These are phyloP conservation scores for Platyura marginata DNA, from an alignment of 1,140 invertebrate genomes.

Conservation along the genomic window DNA sequence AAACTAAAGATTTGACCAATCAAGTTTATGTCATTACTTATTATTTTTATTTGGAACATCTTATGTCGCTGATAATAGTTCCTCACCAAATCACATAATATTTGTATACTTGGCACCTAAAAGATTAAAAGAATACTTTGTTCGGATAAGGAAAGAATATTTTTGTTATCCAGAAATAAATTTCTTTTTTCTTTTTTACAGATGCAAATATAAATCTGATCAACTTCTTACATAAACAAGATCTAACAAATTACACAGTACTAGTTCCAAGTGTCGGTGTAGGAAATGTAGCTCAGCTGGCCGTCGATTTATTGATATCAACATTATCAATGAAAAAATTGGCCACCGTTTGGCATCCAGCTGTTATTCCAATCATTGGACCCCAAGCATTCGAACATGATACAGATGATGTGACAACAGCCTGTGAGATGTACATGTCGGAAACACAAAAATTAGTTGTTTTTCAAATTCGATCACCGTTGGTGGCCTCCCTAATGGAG, in stretches of 20 bases:
- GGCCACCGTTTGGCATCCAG: conserved; percentile 34
- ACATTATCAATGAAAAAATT: conserved; percentile 35
- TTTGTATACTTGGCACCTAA: no score
- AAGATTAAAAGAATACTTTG: no score
- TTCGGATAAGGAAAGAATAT: no score
- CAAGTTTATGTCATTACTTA: no score
- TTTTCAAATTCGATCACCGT: conserved; percentile 46
- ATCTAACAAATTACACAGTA: conserved; percentile 29
- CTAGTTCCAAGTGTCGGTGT: conserved; percentile 53
- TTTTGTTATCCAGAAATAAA: no score
- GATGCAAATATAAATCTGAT: neutral
- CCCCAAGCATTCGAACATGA: conserved; percentile 38
- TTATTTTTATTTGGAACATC: no score
- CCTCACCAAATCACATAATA: no score
- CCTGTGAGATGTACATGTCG: conserved; percentile 35
- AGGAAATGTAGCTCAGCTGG: conserved; percentile 59
- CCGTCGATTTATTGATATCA: conserved; percentile 47
- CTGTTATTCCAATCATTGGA: conserved; percentile 19
- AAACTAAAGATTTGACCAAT: no score
- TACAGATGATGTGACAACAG: conserved; percentile 6
- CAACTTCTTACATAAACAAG: neutral
- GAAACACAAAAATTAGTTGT: conserved; percentile 32
- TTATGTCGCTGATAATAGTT: no score
- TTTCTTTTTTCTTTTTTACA: no score
- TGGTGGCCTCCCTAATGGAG: conserved; percentile 30